Base-by-base conservation (phyloP, 2,113 vertebrate genomes). In the Oryzias celebensis region DNA sequence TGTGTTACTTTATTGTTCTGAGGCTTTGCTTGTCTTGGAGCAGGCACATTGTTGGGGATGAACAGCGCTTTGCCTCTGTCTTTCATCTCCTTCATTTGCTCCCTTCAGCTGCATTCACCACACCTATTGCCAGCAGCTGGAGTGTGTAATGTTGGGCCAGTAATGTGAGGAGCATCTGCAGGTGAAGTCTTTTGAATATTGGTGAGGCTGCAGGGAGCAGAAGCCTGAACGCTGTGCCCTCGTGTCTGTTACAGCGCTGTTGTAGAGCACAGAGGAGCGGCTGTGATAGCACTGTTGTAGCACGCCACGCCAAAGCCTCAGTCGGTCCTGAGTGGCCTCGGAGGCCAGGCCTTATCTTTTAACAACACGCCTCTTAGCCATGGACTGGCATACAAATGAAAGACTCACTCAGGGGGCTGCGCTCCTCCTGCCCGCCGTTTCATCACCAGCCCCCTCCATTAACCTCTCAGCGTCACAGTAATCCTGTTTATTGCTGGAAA, bases 311-410 rank as follows among this genome's bases (percentile, higher is more conserved):
- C 88, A 75, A 75, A 79, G 80, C 83, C 88, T 87, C 75, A 70
- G 82, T 78, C 76, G 76, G 86, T 89, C 78, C 79, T 76, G 81
- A 58, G 61, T 68, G 81, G 87, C 88, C 84, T 90, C 83, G 68
- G 77, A 89, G 88, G 83, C 88, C 87, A 83, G 77, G 68, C 85
- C 86, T 92, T 91, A 91, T 91, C 90, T 91, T 78, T 88, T 85
- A 87, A 91, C 89, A 91, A 90, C 86, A 90, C 56, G 80, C 84
- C 88, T 91, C 80, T 87, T 85, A 90, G 84, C 83, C 66, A 65
- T 87, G 84, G 85, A 75, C 82, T 81, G 77, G 85, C 83, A 87
- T 91, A 89, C 82, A 87, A 89, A 90, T 89, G 85, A 90, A 89
- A 89, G 85, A 83, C 77, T 86, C 87, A 88, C 89, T 87, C 84